Base-by-base conservation (phyloP, 2,888 invertebrate genomes). In the Esperia sulphurella region DNA sequence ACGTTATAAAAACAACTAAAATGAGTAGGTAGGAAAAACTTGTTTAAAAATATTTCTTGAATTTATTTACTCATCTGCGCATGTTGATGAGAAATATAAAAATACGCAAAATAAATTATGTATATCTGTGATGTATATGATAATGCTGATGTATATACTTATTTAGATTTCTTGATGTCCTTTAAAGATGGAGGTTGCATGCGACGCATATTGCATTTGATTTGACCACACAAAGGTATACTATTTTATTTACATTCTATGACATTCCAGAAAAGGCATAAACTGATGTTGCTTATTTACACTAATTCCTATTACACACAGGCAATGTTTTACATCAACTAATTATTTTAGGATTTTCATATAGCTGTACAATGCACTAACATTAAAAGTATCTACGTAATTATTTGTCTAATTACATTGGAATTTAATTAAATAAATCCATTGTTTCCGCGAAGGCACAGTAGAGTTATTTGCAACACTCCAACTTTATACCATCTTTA, bases 151-250 rank as follows among this genome's bases (percentile, higher is more conserved):
- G 33, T 3, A n/a, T 6, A 30, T 43, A 30, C 46, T 43, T 46
- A 46, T 46, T 40, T 41, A 46, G 37, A 50, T 30, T 35, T 44
- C 14, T 43, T 8, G 45, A 13, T 41, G 49, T 46, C 50, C 50
- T 50, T 31, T 50, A 28, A 43, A 12, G 14, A 13, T 41, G 31
- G 41, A 43, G 50, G 46, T 43, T 21, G 28, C 10, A 4, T 10
- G 14, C 10, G 43, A 38, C 37, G 42, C 37, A 31, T 43, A 13
- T 41, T n/a, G 46, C 29, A 46, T 46, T 41, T 46, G 46, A 37
- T 46, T 46, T 33, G 35, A 31, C 10, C 9, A 9, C 31, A 31
- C 3, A 31, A 1, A 10, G 10, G 31, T 31, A 31, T 21, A 3
- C 5, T 21, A 21, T 21, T n/a, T n/a, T 21, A 21, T 21, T 21